These are phyloP conservation scores for Aphaenogaster rudis DNA, from an alignment of 1,140 invertebrate species.

Conservation along the genomic window DNA sequence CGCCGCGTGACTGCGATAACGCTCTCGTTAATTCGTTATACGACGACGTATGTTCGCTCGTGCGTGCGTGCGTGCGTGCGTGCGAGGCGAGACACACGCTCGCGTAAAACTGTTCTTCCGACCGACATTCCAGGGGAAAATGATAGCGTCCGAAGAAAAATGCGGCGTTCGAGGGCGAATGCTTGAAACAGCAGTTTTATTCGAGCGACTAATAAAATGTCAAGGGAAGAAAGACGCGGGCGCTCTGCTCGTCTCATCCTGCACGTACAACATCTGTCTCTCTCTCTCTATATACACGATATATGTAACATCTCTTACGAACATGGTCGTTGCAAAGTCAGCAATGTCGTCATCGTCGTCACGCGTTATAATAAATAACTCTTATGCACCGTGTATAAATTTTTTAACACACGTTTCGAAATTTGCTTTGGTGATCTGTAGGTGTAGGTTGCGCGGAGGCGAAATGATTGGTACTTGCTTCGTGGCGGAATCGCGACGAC, in stretches of 20 bases:
- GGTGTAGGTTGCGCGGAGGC: conserved; percentile 64
- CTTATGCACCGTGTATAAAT: conserved; percentile 32
- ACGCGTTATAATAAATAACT: conserved; percentile 55
- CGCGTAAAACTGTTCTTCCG: conserved; percentile 29
- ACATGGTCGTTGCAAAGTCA: conserved; percentile 26
- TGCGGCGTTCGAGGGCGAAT: conserved; percentile 25
- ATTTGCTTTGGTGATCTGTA: conserved; percentile 31
- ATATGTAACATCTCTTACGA: conserved; percentile 11
- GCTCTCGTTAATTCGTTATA: conserved; percentile 49
- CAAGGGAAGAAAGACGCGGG: conserved; percentile 48
- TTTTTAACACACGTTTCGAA: conserved; percentile 38
- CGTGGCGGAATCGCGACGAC: conserved; percentile 64
- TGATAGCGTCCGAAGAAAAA: conserved; percentile 54
- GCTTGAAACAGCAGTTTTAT: conserved; percentile 36
- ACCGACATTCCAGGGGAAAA: conserved; percentile 43
- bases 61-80: conserved; percentile 9
- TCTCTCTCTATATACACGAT: not conserved
- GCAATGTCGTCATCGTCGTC: conserved; percentile 57
- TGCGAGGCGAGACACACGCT: conserved; percentile 35
- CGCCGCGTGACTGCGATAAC: conserved; percentile 62
- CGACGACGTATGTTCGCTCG: conserved; percentile 20
- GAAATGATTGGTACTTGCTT: conserved; percentile 58
- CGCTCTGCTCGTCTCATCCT: conserved; percentile 28
- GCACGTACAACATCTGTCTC: not conserved
- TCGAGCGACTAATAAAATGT: conserved; percentile 59